Conservation (phyloP, 1,140 invertebrate genomes). For the Halesus radiatus region DNA sequence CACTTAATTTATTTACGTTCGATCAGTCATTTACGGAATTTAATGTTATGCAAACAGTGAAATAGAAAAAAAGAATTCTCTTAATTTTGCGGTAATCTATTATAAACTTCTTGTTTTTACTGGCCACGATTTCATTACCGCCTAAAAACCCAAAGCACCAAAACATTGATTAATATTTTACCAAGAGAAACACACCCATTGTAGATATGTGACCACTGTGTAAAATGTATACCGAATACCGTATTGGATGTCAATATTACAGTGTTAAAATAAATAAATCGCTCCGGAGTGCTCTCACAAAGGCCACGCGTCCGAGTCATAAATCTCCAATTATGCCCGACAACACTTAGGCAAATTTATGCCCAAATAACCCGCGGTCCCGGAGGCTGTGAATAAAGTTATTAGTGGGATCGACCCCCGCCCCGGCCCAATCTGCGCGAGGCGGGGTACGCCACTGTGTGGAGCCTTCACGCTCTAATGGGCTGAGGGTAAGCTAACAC, state of each 20-base stretch:
- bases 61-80: no score
- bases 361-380: conserved; percentile 37
- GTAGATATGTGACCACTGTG: not conserved
- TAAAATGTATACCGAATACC: not conserved
- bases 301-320: conserved; percentile 49
- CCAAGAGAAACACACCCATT: not conserved
- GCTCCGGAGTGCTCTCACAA: conserved; percentile 44
- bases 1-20: no score
- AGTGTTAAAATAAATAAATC: conserved; percentile 45
- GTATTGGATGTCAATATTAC: conserved; percentile 32
- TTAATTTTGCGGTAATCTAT: no score
- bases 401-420: not conserved
- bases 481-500: not conserved
- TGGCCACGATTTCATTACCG: no score
- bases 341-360: conserved; percentile 50
- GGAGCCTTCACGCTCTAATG: not conserved
- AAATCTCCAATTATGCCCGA: conserved; percentile 50
- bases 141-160: no score
- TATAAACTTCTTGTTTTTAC: no score
- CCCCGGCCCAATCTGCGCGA: conserved; percentile 1
- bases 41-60: no score
- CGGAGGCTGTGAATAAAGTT: conserved; percentile 34
- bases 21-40: no score
- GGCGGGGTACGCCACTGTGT: not conserved
- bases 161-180: no score